Conservation (phyloP, 2,113 vertebrate genomes). For the Picathartes gymnocephalus region DNA sequence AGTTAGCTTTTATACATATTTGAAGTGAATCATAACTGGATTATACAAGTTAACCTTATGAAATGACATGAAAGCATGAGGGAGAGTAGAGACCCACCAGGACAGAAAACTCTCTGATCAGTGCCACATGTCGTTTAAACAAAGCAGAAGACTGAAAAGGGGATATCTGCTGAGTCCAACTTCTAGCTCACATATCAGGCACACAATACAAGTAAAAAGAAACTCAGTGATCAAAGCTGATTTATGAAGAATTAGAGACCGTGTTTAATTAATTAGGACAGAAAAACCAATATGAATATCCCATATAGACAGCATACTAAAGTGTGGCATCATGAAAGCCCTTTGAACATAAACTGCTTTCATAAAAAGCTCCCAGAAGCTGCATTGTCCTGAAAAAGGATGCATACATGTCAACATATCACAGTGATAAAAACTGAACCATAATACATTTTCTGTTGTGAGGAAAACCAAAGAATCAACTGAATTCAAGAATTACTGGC, state of each 20-base stretch:
- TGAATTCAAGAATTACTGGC: not conserved
- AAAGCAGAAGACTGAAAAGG: not conserved
- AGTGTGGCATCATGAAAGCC: not conserved
- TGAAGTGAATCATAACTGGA: not conserved
- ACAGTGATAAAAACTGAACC: not conserved
- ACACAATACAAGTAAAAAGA: not conserved
- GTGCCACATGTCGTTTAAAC: not conserved
- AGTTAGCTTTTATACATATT: not conserved
- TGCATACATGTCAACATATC: not conserved
- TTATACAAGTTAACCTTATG: not conserved
- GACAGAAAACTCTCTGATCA: not conserved
- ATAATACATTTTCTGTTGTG: not conserved
- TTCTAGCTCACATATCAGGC: not conserved
- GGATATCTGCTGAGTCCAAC: not conserved
- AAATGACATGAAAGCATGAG: not conserved
- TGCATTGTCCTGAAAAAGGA: not conserved
- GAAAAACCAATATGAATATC: not conserved
- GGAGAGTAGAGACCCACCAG: not conserved
- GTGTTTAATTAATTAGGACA: not conserved
- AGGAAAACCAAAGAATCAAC: not conserved
- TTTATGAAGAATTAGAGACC: not conserved
- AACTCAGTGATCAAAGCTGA: not conserved
- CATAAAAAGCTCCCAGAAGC: not conserved
- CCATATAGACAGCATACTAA: not conserved
- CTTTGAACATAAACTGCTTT: not conserved